Base-by-base conservation (phyloP, 2,888 invertebrate species). In the Callyntrura guangdongensis region DNA sequence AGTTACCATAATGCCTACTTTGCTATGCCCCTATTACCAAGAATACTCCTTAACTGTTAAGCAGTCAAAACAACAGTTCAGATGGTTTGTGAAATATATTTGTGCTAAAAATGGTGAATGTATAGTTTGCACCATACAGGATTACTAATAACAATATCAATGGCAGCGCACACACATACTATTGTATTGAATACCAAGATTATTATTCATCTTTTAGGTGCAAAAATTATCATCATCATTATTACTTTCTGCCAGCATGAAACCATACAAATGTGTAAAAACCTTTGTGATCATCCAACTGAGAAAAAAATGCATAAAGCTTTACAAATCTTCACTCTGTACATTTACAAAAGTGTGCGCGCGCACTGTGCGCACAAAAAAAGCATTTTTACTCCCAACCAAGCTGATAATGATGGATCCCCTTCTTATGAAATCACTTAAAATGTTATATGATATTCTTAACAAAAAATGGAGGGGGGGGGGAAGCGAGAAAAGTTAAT, bases 371-470 rank as follows among this genome's bases (percentile, higher is more conserved):
- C 4, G 74, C 74, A 36, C 6, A 47, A 53, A 53, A 25, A 9
- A 53, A n/a, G n/a, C n/a, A n/a, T n/a, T 77, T 53, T 77, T 25
- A 56, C 77, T 77, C 53, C 53, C 56, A 77, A 77, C 77, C 77
- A 25, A 53, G 77, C 25, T 53, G 22, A 20, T 77, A 77, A 77
- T 77, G 77, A 77, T 56, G 77, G 12, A 77, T 47, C 77, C 49
- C 74, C 47, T 72, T 27, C 53, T 56, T 56, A 77, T 45, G 53
- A 77, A 77, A 77, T 56, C 49, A 77, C 25, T 53, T 56, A 77
- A 77, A 72, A 72, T 56, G 77, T 56, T 77, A 53, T 49, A 77
- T 77, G 77, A 77, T 77, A 53, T 25, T 53, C 77, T 77, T 74
- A 22, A 11, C 9, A 74, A 49, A 74, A 49, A 49, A 74, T 17